Evolutionary conservation across 1,140 invertebrate genomes (phyloP).

Genomic region (Saccostrea glomerata): DNA sequence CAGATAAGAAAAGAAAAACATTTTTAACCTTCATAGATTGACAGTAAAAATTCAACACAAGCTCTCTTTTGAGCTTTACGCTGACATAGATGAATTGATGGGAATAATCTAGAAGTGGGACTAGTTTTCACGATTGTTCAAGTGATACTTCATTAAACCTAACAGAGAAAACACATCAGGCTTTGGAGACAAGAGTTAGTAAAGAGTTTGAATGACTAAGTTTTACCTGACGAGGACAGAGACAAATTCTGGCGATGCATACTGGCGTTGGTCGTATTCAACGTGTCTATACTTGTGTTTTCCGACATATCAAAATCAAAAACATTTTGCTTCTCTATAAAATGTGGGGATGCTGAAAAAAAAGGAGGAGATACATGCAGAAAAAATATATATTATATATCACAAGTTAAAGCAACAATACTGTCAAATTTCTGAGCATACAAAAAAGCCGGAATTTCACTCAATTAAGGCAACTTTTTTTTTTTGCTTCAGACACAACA

Average conservation of each 20-base stretch:
- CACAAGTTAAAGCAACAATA: background rate
- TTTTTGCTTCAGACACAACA: background rate
- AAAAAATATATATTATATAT: background rate
- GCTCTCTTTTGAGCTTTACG: too few species aligned
- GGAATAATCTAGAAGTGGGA: too few species aligned
- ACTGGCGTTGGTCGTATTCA: slow-evolving; percentile 30
- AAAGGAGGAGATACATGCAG: slow-evolving; percentile 29
- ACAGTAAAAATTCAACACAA: too few species aligned
- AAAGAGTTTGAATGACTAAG: background rate
- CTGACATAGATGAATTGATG: too few species aligned
- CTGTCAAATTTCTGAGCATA: background rate
- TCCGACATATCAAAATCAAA: slow-evolving; percentile 60
- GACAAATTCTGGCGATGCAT: slow-evolving; percentile 48
- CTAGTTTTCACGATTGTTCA: too few species aligned
- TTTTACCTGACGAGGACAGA: slow-evolving; percentile 56
- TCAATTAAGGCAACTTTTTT: background rate
- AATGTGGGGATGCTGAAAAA: slow-evolving; percentile 67
- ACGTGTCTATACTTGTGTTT: slow-evolving; percentile 40
- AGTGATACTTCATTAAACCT: too few species aligned
- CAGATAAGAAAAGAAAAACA: too few species aligned
- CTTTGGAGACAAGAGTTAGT: background rate
- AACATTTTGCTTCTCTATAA: slow-evolving; percentile 65
- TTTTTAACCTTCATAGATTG: too few species aligned
- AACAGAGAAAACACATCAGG: too few species aligned
- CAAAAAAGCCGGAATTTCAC: background rate